Evolutionary conservation across 2,888 invertebrate species (phyloP).

Genomic region (Callinectes sapidus): DNA sequence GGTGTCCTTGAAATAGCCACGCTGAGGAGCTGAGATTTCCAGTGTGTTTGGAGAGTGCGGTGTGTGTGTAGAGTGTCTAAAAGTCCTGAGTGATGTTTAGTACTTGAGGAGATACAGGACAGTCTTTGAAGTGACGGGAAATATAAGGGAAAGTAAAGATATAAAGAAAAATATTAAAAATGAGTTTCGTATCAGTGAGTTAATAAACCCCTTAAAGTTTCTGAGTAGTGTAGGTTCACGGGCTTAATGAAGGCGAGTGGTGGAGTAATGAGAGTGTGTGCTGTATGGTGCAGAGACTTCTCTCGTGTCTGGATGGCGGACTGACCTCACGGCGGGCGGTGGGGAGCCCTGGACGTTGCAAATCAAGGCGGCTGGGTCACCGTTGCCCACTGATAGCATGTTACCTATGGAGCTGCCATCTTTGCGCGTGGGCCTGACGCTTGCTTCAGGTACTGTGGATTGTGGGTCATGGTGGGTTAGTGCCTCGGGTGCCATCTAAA

Average conservation of each 20-base stretch:
- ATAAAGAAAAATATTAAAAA: too few species aligned
- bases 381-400: slow-evolving; percentile 43
- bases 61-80: not conserved
- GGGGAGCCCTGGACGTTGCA: slow-evolving; percentile 85
- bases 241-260: not conserved
- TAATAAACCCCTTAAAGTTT: too few species aligned
- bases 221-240: too few species aligned
- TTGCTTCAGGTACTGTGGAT: slow-evolving; percentile 45
- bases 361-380: slow-evolving; percentile 80
- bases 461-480: not conserved
- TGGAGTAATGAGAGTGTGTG: too few species aligned
- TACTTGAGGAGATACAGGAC: not conserved
- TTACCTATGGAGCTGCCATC: slow-evolving; percentile 54
- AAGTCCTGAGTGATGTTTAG: not conserved
- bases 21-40: not conserved
- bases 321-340: slow-evolving; percentile 73
- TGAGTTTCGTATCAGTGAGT: too few species aligned
- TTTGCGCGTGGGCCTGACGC: slow-evolving; percentile 51
- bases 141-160: not conserved
- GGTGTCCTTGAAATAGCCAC: not conserved
- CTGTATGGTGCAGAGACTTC: not conserved
- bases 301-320: not conserved
- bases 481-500: not conserved
- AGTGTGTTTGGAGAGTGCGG: not conserved
- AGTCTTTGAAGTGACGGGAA: not conserved